Conservation (phyloP, 2,888 invertebrate genomes). For the Dryococelus australis region DNA sequence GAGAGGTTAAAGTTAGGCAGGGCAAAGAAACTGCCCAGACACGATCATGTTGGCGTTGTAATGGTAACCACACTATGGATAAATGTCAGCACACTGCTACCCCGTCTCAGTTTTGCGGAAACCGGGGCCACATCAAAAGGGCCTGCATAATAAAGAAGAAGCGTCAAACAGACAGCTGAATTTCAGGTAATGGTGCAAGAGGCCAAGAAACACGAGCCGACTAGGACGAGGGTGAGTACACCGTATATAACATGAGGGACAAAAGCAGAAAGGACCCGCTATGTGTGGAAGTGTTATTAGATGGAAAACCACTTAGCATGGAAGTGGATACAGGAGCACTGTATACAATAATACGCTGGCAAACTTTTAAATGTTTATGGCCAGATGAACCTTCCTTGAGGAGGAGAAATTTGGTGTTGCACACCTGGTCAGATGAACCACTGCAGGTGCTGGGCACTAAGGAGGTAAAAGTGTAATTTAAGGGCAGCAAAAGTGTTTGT, state of each 20-base stretch:
- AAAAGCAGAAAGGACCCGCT: neutral
- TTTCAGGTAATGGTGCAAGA: too few relatives aligned
- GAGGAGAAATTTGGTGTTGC: neutral
- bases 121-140: too few relatives aligned
- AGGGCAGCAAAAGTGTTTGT: neutral
- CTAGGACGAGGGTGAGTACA: neutral
- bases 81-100: too few relatives aligned
- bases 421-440: neutral
- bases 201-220: neutral
- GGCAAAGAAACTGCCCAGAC: too few relatives aligned
- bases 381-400: neutral
- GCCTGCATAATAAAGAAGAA: neutral
- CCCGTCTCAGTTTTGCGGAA: too few relatives aligned
- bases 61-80: too few relatives aligned
- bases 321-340: neutral
- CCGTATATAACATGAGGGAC: neutral
- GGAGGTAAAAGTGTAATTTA: neutral
- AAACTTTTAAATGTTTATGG: neutral
- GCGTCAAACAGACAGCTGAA: too few relatives aligned
- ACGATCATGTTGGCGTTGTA: too few relatives aligned
- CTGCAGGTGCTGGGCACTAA: neutral
- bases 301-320: neutral
- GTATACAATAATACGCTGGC: neutral
- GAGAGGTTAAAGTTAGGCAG: neutral
- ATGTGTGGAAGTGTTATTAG: neutral